A percentile compares a stretch with the other conserved stretches of the same genome.
These are phyloP conservation scores for Apoderus coryli DNA, from an alignment of 2,888 invertebrate species.

Conservation along the genomic window DNA sequence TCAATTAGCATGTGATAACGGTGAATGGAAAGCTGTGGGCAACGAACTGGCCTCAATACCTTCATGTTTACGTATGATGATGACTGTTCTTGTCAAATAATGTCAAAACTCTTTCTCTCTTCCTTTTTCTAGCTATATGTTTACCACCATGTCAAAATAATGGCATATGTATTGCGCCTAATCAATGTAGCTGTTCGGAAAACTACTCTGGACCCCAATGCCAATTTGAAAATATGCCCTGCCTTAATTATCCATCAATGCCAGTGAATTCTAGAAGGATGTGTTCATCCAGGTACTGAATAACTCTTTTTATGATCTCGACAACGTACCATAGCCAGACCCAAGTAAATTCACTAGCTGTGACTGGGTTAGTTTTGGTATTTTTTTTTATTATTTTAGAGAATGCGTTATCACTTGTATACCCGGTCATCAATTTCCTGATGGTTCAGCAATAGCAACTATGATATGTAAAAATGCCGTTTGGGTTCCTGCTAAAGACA, in stretches of 20 bases:
- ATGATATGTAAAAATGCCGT: slow-evolving; percentile 53
- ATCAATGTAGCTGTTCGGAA: slow-evolving; percentile 60
- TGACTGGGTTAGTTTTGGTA: too few species aligned
- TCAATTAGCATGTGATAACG: slow-evolving; percentile 34
- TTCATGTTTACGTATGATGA: slow-evolving; percentile 46
- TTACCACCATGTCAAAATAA: slow-evolving; percentile 61
- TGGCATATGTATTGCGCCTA: slow-evolving; percentile 63
- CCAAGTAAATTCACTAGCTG: too few species aligned
- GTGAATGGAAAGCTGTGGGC: slow-evolving; percentile 36
- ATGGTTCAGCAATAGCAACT: slow-evolving; percentile 52
- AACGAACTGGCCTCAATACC: slow-evolving; percentile 36
- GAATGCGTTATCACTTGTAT: slow-evolving; percentile 51
- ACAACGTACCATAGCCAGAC: too few species aligned
- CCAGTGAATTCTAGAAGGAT: slow-evolving; percentile 48
- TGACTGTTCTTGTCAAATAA: too few species aligned
- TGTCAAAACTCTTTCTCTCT: too few species aligned
- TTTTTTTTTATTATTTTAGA: slow-evolving; percentile 31
- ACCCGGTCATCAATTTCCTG: slow-evolving; percentile 53
- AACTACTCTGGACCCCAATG: slow-evolving; percentile 60
- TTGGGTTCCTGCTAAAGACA: slow-evolving; percentile 53
- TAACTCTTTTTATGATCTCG: too few species aligned
- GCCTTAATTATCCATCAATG: slow-evolving; percentile 47
- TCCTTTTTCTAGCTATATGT: slow-evolving; percentile 50
- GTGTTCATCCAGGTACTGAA: slow-evolving; percentile 54
- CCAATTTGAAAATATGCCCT: slow-evolving; percentile 58